Evolutionary conservation across 1,140 invertebrate species (phyloP), one percentile per base, ranked within the genome.

Genomic region (Zeugodacus cucurbitae): DNA sequence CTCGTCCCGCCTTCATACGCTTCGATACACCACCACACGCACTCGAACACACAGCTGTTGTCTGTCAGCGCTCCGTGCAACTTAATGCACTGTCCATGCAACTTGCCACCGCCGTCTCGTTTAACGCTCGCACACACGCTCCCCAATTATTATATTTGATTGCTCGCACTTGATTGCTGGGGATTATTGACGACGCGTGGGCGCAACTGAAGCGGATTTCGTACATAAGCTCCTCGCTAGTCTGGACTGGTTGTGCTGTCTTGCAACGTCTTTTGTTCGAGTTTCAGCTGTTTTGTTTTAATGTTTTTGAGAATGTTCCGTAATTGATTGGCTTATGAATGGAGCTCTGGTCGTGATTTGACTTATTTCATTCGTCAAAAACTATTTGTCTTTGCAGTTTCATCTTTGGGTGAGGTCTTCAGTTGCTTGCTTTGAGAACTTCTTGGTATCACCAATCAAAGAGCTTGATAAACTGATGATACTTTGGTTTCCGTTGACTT

Each of bases 171-270:
- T 82, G 74, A 82, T 82, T 82, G 74, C 74, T 26, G 74, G 7
- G 41, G 74, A 82, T 82, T 82, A 48, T 82, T 48, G 74, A 82
- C n/a, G 74, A 48, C 74, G 74, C 74, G 74, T 82, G 74, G 74
- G 74, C 74, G 74, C 74, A 82, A 48, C 41, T 82, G 74, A 41
- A n/a, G 34, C 37, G 48, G 41, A n/a, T n/a, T 44, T 82, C 22
- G 44, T 48, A 48, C 74, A 8, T 82, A 82, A 82, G 74, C 74
- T 82, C n/a, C 74, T 54, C n/a, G 34, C 34, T 26, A 14, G n/a
- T n/a, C n/a, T n/a, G n/a, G 48, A 17, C 48, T 54, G 14, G 44
- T 48, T 29, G 74, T 62, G n/a, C 10, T 22, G 14, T 54, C 48
- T 54, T 54, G n/a, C n/a, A 10, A 32, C 22, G 11, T 54, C 74